Conservation (phyloP, 2,888 invertebrate species). For the Alcis repandata region DNA sequence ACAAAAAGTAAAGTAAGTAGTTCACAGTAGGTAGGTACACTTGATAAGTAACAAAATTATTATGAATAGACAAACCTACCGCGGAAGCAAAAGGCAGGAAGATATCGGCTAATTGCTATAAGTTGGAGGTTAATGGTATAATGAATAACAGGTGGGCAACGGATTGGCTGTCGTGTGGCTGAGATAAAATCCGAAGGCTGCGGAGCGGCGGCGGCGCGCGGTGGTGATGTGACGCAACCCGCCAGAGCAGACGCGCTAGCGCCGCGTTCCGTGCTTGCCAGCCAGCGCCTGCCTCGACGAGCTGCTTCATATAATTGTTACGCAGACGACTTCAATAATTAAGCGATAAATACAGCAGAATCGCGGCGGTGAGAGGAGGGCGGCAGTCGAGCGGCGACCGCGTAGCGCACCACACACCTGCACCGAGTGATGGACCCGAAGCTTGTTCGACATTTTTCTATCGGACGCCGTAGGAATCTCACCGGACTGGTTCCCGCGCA, state of each 20-base stretch:
- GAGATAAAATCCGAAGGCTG: slow-evolving; percentile 77
- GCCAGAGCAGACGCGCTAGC: slow-evolving; percentile 78
- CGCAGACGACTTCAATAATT: slow-evolving; percentile 84
- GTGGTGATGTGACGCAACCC: slow-evolving; percentile 74
- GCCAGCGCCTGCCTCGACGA: slow-evolving; percentile 69
- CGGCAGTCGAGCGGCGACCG: slow-evolving; percentile 84
- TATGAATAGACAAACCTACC: slow-evolving; percentile 48
- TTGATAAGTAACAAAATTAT: slow-evolving; percentile 34
- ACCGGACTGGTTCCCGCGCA: slow-evolving; percentile 88
- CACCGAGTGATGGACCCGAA: slow-evolving; percentile 77
- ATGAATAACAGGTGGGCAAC: slow-evolving; percentile 72
- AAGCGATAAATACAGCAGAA: slow-evolving; percentile 85
- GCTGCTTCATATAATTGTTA: slow-evolving; percentile 81
- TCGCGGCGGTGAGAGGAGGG: slow-evolving; percentile 79
- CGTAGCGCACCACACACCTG: slow-evolving; percentile 81
- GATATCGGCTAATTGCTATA: slow-evolving; percentile 67
- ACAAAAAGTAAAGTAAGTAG: too few species aligned
- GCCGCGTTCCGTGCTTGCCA: slow-evolving; percentile 70
- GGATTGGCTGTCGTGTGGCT: slow-evolving; percentile 63
- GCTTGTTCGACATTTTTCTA: slow-evolving; percentile 87
- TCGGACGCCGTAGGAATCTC: slow-evolving; percentile 88
- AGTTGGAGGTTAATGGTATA: slow-evolving; percentile 77
- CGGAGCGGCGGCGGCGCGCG: slow-evolving; percentile 44
- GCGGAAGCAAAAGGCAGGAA: slow-evolving; percentile 75
- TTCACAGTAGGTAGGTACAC: background rate